phyloP scores from a whole-genome alignment of 2,113 vertebrate species.

The Epinephelus fuscoguttatus region DNA sequence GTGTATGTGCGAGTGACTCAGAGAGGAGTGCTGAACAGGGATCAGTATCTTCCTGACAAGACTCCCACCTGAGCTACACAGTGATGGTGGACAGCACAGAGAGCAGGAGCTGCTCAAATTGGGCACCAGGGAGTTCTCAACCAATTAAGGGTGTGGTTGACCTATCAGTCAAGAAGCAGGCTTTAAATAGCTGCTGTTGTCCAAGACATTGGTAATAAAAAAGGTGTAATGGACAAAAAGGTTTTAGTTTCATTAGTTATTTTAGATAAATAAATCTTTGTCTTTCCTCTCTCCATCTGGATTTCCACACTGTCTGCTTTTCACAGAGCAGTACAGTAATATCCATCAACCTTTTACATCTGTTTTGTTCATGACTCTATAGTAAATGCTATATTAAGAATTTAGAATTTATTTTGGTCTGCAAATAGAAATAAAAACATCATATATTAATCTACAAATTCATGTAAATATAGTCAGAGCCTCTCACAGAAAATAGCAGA shows the following conservation, averaged over 20 bases:
- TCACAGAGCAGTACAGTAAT: neutral
- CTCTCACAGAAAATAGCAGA: too few relatives aligned
- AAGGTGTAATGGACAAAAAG: neutral
- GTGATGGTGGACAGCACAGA: conserved; percentile 12
- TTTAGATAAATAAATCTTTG: too few relatives aligned
- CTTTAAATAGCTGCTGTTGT: conserved; percentile 28
- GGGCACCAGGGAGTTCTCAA: conserved; percentile 49
- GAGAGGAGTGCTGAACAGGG: conserved; percentile 30
- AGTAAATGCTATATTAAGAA: neutral
- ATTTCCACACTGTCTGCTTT: neutral
- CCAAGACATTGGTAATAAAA: neutral
- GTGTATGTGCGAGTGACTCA: conserved; percentile 33
- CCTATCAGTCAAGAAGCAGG: conserved; percentile 51
- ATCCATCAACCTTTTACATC: neutral
- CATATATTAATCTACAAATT: too few relatives aligned
- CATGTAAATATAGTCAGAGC: too few relatives aligned
- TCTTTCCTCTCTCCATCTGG: neutral
- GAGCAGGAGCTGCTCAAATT: conserved; percentile 55
- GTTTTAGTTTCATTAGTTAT: neutral
- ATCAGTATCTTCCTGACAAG: conserved; percentile 48
- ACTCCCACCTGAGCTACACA: conserved; percentile 38
- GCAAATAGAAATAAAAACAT: too few relatives aligned
- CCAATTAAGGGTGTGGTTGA: conserved; percentile 70
- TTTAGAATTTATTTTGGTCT: too few relatives aligned
- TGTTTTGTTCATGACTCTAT: neutral